Evolutionary conservation across 2,888 invertebrate genomes (phyloP), one percentile per base, ranked within the genome.

Genomic region (Plagodis pulveraria): DNA sequence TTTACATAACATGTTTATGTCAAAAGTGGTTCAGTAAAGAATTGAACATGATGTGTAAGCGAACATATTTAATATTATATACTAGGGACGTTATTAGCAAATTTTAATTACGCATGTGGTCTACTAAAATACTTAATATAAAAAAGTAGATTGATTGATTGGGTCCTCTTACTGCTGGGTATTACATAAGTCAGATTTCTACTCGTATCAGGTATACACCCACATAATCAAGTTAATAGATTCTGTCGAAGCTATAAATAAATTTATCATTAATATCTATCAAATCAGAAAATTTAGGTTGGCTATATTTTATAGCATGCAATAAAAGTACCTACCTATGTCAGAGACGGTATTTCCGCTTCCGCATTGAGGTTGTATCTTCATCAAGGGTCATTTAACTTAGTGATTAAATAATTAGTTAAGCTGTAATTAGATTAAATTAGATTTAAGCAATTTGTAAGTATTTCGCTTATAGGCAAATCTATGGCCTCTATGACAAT

Each of bases 1-100:
- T 69, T 70, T 71, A 67, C 71, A 61, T 69, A 68, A 63, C 58
- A 41, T 59, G 63, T 66, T 58, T 50, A 58, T 59, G 47, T 48
- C 35, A 46, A 59, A 53, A 60, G 45, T 44, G 41, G 56, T 50
- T 40, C 56, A 44, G 33, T 11, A 45, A 54, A 52, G 38, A 40
- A 50, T 45, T 34, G 9, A 2, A 46, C 41, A 43, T 43, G 38
- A 45, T 47, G 54, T 42, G 55, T 45, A 50, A 56, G 50, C 47
- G 22, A 22, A 47, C 45, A 50, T 5, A 38, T 40, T 57, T 50
- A 12, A 11, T 12, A 59, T 46, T 11, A 49, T 38, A 52, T 33
- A 32, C 33, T 22, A 43, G 35, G 36, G 11, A 40, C 36, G 12
- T n/a, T 42, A 47, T 55, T 55, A 48, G 46, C 45, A 22, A 55